These are phyloP conservation scores for Loriculus beryllinus DNA, from an alignment of 2,797 vertebrate genomes.

Conservation along the genomic window DNA sequence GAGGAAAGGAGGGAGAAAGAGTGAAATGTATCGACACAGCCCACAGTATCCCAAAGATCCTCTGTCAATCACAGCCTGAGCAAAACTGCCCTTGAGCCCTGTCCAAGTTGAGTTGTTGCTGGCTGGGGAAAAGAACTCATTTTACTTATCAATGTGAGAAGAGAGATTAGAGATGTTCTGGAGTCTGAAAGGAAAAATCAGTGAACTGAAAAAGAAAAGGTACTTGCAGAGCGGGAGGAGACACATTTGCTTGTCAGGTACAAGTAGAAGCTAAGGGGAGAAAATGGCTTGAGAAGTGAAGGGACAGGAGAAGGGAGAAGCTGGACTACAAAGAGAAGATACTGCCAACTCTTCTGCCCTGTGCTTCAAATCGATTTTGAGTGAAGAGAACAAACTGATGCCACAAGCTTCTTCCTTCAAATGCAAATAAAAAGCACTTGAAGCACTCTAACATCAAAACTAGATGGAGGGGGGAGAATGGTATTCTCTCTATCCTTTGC, in stretches of 20 bases:
- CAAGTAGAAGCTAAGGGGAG: background rate
- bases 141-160: background rate
- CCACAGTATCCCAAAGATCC: background rate
- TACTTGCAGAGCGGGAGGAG: background rate
- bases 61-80: background rate
- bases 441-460: background rate
- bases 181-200: background rate
- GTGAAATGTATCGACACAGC: background rate
- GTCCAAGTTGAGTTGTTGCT: background rate
- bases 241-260: background rate
- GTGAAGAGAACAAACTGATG: background rate
- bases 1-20: background rate
- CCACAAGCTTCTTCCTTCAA: background rate
- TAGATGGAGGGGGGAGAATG: background rate
- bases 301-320: background rate
- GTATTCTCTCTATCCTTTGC: background rate
- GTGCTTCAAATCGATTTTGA: background rate
- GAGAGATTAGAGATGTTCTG: constrained; percentile 8
- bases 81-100: background rate
- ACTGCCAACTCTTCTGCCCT: background rate
- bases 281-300: background rate
- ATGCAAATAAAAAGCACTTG: background rate
- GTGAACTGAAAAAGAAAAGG: background rate
- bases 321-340: background rate
- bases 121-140: constrained; percentile 10